Evolutionary conservation across 1,140 invertebrate species (phyloP).

Genomic region (Brachionus sp.): DNA sequence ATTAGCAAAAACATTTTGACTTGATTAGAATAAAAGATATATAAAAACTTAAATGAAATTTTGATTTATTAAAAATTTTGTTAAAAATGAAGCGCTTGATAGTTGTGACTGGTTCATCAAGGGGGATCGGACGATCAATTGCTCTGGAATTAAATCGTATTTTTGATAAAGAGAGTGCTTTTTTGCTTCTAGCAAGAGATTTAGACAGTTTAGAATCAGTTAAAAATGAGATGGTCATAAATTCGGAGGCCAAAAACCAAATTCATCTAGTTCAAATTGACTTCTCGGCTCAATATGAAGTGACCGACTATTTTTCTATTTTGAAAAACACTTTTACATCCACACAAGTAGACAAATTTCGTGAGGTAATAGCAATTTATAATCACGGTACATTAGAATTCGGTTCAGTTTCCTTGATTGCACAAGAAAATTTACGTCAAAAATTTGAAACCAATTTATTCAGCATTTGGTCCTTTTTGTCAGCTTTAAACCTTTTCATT

Average conservation of each 20-base stretch:
- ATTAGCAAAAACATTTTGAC: not conserved
- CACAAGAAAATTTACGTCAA: slow-evolving; percentile 9
- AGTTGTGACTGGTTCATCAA: slow-evolving; percentile 36
- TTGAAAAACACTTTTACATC: not conserved
- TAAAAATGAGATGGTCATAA: not conserved
- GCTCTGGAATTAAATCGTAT: not conserved
- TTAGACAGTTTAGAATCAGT: slow-evolving; percentile 3
- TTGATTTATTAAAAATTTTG: not conserved
- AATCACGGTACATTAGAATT: slow-evolving; percentile 43
- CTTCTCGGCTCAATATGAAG: slow-evolving; percentile 21
- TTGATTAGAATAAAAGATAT: not conserved
- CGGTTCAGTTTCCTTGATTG: slow-evolving; percentile 21
- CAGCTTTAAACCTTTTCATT: slow-evolving; percentile 15
- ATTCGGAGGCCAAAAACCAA: slow-evolving; percentile 9
- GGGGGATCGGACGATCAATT: slow-evolving; percentile 32
- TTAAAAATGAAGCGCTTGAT: slow-evolving; percentile 15
- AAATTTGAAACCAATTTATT: slow-evolving; percentile 40
- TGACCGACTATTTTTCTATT: slow-evolving; percentile 28
- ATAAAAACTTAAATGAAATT: not conserved
- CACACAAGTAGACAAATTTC: not conserved
- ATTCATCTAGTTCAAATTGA: slow-evolving; percentile 21
- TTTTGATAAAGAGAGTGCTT: not conserved
- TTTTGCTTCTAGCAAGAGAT: slow-evolving; percentile 31
- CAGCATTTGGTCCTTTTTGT: slow-evolving; percentile 25
- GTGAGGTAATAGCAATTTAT: slow-evolving; percentile 28